phyloP scores from a whole-genome alignment of 2,113 vertebrate genomes.

The Addax nasomaculatus region DNA sequence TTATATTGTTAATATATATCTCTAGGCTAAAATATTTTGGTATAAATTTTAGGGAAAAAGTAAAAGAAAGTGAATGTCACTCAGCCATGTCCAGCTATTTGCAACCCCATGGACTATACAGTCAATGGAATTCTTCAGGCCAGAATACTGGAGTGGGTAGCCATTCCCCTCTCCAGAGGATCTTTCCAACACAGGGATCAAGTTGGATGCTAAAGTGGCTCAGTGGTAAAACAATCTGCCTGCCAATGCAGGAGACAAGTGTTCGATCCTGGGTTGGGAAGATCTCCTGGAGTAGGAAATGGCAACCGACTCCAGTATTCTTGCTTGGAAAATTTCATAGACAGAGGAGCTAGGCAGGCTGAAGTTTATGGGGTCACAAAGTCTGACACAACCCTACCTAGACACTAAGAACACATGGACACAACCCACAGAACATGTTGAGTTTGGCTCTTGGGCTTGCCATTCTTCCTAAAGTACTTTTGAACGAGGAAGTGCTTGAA shows the following conservation, averaged over 20 bases:
- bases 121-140: neutral
- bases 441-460: neutral
- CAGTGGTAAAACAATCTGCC: neutral
- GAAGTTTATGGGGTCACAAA: neutral
- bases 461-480: fast-evolving
- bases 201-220: neutral
- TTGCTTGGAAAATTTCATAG: neutral
- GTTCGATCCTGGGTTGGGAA: neutral
- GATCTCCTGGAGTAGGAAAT: neutral
- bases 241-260: neutral
- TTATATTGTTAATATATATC: neutral
- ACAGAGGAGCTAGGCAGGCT: neutral
- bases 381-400: neutral
- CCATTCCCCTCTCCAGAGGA: neutral
- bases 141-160: neutral
- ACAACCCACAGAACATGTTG: fast-evolving
- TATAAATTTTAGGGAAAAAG: neutral
- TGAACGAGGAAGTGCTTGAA: neutral
- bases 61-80: neutral
- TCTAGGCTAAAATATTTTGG: neutral
- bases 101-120: neutral
- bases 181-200: neutral
- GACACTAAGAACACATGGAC: neutral
- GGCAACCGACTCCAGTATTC: neutral
- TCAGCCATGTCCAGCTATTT: neutral